Evolutionary conservation across 2,888 invertebrate genomes (phyloP).

Genomic region (Bellardia pandia): DNA sequence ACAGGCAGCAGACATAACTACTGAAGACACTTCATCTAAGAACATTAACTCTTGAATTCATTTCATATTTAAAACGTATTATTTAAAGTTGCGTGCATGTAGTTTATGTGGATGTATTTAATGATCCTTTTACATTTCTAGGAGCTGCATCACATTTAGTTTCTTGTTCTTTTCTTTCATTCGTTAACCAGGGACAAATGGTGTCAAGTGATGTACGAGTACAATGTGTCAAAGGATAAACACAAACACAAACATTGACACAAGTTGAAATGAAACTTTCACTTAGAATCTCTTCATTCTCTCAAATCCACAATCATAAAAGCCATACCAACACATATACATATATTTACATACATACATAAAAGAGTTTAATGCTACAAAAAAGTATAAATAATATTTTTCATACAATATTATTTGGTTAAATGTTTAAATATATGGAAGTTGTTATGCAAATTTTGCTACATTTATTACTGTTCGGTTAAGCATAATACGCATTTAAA

Average conservation of each 20-base stretch:
- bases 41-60: slow-evolving; percentile 38
- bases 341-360: neutral
- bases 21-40: slow-evolving; percentile 5
- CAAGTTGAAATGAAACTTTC: neutral
- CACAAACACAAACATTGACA: slow-evolving; percentile 24
- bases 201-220: slow-evolving; percentile 42
- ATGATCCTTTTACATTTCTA: neutral
- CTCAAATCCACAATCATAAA: neutral
- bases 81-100: neutral
- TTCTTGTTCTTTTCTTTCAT: slow-evolving; percentile 17
- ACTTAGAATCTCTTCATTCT: slow-evolving; percentile 20
- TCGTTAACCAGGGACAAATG: slow-evolving; percentile 22
- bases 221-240: slow-evolving; percentile 40
- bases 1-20: neutral
- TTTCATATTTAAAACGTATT: neutral
- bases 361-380: neutral
- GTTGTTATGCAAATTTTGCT: slow-evolving; percentile 28
- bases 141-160: slow-evolving; percentile 2
- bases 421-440: slow-evolving; percentile 23
- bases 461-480: slow-evolving; percentile 25
- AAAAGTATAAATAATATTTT: neutral
- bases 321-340: neutral
- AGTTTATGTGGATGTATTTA: neutral
- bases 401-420: slow-evolving; percentile 1
- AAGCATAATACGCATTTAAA: neutral